phyloP scores from a whole-genome alignment of 2,113 vertebrate genomes.

The Himantopus leucocephalus region DNA sequence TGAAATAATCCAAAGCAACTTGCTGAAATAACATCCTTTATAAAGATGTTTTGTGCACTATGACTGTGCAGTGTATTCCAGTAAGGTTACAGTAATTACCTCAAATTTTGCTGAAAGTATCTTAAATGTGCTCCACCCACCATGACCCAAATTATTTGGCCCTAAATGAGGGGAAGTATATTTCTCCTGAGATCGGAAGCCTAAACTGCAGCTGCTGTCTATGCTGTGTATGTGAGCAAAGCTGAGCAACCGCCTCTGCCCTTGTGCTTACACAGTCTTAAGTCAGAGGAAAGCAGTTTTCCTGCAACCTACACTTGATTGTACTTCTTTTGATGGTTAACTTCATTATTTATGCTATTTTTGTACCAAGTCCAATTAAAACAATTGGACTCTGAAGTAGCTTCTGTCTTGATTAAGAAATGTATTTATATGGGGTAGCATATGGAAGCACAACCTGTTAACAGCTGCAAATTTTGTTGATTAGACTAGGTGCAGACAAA shows the following conservation, averaged over 20 bases:
- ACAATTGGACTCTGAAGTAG: not conserved
- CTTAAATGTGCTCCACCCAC: not conserved
- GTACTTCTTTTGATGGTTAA: not conserved
- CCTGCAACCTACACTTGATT: not conserved
- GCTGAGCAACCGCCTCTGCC: not conserved
- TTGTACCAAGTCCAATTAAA: conserved; percentile 45
- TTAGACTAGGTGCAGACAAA: conserved; percentile 66
- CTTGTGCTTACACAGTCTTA: not conserved
- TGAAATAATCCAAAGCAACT: not conserved
- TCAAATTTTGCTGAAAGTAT: not conserved
- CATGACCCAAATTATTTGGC: not conserved
- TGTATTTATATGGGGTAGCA: conserved; percentile 36
- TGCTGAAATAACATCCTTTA: not conserved
- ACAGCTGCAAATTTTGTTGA: conserved; percentile 67
- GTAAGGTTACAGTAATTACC: not conserved
- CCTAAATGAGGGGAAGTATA: not conserved
- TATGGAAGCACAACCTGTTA: conserved; percentile 55
- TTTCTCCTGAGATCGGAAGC: conserved; percentile 16
- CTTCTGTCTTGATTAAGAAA: conserved; percentile 55
- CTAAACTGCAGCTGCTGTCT: not conserved
- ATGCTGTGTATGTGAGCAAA: not conserved
- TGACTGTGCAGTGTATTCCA: not conserved
- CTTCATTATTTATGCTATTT: conserved; percentile 25
- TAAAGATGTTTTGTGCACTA: not conserved
- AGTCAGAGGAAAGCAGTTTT: conserved; percentile 44